These are phyloP conservation scores for Glomeris maerens DNA, from an alignment of 1,140 invertebrate genomes.

Conservation along the genomic window DNA sequence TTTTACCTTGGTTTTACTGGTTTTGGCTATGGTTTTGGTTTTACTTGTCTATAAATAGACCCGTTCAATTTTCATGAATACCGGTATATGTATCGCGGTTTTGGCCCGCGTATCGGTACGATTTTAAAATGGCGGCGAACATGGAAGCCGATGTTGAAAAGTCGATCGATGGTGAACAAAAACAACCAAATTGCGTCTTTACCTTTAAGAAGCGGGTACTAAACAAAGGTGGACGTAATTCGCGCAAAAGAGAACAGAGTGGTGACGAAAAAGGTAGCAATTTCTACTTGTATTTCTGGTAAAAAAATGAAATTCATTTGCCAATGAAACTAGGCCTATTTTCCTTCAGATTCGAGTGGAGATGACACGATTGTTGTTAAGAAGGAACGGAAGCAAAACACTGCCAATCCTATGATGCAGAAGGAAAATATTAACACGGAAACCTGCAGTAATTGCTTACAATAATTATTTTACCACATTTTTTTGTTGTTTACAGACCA, in stretches of 20 bases:
- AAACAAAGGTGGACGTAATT: constrained; percentile 11
- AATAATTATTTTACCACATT: background rate
- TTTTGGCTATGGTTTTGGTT: no score
- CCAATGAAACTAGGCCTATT: background rate
- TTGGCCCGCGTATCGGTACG: no score
- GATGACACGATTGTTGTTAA: constrained; percentile 32
- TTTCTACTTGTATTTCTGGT: background rate
- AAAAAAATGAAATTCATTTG: constrained; percentile 3
- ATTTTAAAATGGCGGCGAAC: constrained; percentile 5
- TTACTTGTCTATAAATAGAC: no score
- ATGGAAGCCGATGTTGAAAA: background rate
- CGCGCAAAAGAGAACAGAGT: constrained; percentile 1
- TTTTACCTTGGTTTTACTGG: no score
- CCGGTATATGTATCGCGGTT: no score
- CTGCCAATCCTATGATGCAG: constrained; percentile 31
- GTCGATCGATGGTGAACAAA: no score
- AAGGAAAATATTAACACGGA: constrained; percentile 22
- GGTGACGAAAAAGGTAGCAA: background rate
- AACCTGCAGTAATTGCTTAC: background rate
- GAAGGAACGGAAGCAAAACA: constrained; percentile 22
- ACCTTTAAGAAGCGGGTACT: constrained; percentile 20
- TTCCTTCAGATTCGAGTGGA: constrained; percentile 25
- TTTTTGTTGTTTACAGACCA: constrained; percentile 2
- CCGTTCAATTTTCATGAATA: no score
- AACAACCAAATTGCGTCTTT: constrained; percentile 16